Base-by-base conservation (phyloP, 2,888 invertebrate genomes). In the Volucella bombylans region DNA sequence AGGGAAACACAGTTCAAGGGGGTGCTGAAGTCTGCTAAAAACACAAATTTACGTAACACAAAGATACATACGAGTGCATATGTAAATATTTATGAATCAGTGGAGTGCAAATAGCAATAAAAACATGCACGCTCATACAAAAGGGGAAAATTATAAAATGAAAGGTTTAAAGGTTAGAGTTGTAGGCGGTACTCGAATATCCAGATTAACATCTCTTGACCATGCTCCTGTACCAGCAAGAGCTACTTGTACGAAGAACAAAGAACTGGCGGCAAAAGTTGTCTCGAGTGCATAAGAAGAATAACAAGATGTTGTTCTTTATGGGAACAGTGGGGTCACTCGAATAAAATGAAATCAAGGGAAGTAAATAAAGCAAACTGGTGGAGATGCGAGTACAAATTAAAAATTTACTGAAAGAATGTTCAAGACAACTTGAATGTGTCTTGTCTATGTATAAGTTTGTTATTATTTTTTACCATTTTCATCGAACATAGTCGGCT, bases 1-100 rank as follows among this genome's bases (percentile, higher is more conserved):
- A 86, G 15, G 77, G 39, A 72, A 67, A 23, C 31, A 43, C 45
- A 15, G 41, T 38, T 10, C n/a, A 47, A 47, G 0, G 18, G 18
- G 18, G 2, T 23, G 18, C 18, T 23, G 15, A 31, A 62, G 41
- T 54, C 11, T 18, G 52, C 31, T 8, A 15, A 39, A 67, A 10
- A 14, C 10, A 18, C 39, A 65, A 47, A 61, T 18, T 23, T 55
- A 55, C 8, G 43, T 45, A 54, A 18, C 14, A 65, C 39, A 50
- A 50, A 23, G 23, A 1, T 11, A 23, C 6, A 12, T 18, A 52
- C 23, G 11, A 12, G 9, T 23, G 2, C 6, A 52, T 23, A 23
- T 6, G 6, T 12, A 52, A 6, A 52, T 12, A 31, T 31, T 23
- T 31, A 4, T 4, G 50, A 11, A 39, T 41, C 50, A 18, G 11